Conservation (phyloP, 2,888 invertebrate species). For the Limnephilus rhombicus region DNA sequence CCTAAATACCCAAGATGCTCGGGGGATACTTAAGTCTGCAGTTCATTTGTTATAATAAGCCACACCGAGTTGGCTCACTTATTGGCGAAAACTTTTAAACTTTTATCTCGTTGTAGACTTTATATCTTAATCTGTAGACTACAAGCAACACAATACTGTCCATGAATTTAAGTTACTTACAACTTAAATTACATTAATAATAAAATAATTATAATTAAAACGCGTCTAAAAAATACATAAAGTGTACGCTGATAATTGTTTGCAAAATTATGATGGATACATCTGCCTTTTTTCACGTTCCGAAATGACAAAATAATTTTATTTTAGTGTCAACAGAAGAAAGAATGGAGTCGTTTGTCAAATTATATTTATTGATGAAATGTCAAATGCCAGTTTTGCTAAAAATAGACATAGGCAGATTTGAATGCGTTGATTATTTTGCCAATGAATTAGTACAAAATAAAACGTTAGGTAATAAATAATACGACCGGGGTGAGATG, state of each 20-base stretch:
- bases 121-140: background rate
- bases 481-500: too few relatives aligned
- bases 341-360: background rate
- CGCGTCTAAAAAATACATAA: too few relatives aligned
- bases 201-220: too few relatives aligned
- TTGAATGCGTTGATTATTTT: background rate
- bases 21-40: constrained; percentile 53
- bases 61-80: constrained; percentile 32
- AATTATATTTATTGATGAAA: background rate
- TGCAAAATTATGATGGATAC: background rate
- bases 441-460: background rate
- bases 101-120: background rate
- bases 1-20: constrained; percentile 38
- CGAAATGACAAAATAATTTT: too few relatives aligned
- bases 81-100: background rate
- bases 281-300: background rate
- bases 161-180: background rate
- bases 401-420: background rate
- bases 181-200: background rate
- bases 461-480: background rate
- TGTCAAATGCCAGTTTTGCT: background rate
- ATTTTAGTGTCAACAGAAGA: too few relatives aligned
- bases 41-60: constrained; percentile 54
- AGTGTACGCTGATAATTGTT: background rate
- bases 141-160: background rate